These are phyloP conservation scores for Andrena camellia DNA, from an alignment of 2,888 invertebrate species.

Conservation along the genomic window DNA sequence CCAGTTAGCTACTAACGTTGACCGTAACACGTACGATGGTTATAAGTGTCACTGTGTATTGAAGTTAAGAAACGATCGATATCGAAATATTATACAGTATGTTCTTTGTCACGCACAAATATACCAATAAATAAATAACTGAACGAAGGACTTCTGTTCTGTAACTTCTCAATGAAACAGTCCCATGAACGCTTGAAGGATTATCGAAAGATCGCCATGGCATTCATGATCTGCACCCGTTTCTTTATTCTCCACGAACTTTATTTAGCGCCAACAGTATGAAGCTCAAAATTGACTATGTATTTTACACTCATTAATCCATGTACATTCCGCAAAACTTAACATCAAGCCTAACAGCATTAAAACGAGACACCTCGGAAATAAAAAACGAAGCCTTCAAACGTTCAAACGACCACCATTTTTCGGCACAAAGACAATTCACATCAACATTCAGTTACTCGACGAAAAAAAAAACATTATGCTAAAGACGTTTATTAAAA, in stretches of 20 bases:
- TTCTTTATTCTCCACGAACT: background rate
- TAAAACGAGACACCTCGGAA: no score
- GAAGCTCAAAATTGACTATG: background rate
- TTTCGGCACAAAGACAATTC: no score
- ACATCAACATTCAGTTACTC: no score
- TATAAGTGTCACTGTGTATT: constrained; percentile 31
- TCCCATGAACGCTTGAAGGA: constrained; percentile 26
- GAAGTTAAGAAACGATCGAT: constrained; percentile 29
- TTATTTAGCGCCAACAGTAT: background rate
- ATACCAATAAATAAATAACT: constrained; percentile 59
- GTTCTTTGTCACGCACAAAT: constrained; percentile 57
- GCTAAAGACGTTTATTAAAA: background rate
- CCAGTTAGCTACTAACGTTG: background rate
- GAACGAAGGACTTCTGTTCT: constrained; percentile 50
- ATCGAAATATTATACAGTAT: constrained; percentile 50
- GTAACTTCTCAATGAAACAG: constrained; percentile 41
- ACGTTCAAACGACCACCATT: no score
- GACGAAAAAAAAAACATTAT: background rate
- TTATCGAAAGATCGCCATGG: background rate
- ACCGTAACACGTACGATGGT: background rate
- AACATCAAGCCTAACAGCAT: no score
- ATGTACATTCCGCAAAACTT: no score
- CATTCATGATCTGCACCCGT: background rate
- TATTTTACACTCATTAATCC: no score
- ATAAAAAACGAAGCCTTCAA: no score